Evolutionary conservation across 2,797 vertebrate species (phyloP), one percentile per base, ranked within the genome.

Genomic region (Hemitrygon akajei): DNA sequence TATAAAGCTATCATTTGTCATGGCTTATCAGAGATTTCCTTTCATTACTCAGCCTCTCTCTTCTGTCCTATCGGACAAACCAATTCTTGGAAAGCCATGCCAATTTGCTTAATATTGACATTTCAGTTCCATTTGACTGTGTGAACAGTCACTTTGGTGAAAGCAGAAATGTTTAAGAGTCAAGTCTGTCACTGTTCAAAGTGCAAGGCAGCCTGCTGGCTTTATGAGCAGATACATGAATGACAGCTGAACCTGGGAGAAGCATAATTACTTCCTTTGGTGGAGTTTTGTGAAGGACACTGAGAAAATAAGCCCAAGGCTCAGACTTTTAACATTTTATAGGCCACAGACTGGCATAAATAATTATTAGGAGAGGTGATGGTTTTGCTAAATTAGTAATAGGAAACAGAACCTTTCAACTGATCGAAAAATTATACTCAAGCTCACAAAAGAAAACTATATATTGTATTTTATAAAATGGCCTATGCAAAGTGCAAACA

Each of bases 231-330:
- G 95, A 96, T 96, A 96, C 95, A 97, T 96, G 96, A 96, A 96
- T 96, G 95, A 95, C 95, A 95, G 95, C 95, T 93, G 93, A 95
- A 95, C 96, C 95, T 95, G 96, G 96, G 77, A 97, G 97, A 96
- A 96, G 96, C 96, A 97, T 97, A 97, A 97, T 97, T 96, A 97
- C 97, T 97, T 96, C 97, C 96, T 96, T 96, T 96, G 96, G 96
- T 96, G 97, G 71, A 93, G 40, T 75, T 22, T 92, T 27, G 40
- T 14, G 71, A 93, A 30, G 69, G 91, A 93, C 37, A 93, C 71
- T 75, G 91, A 56, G 91, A 76, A 56, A 93, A 40, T 58, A 56
- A 66, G 71, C 40, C 71, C 37, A 16, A 76, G 91, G 91, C 91
- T 25, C 40, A 76, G n/a, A 76, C 71, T n/a, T 92, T 75, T 93